Evolutionary conservation across 2,888 invertebrate species (phyloP), one percentile per base, ranked within the genome.

Genomic region (Hedya salicella): DNA sequence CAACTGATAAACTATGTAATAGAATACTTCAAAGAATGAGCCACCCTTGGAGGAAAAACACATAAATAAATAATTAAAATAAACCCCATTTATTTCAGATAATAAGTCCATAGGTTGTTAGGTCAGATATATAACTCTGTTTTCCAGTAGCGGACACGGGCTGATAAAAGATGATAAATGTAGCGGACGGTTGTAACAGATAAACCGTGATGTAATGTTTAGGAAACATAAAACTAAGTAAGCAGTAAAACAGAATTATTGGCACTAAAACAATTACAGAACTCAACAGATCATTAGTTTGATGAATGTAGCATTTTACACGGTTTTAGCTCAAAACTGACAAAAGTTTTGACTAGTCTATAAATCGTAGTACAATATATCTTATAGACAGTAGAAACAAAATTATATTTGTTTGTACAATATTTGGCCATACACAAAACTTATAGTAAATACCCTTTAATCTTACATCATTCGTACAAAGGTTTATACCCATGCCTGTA

Each of bases 111-210:
- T n/a, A 25, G 25, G 25, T 25, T 25, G 25, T 25, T 9, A 36
- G 36, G 36, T 36, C 9, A 36, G 36, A 9, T 36, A 36, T 9
- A 11, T 36, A 11, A 46, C 6, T 17, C 48, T n/a, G 49, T 49
- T 13, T 13, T 9, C 17, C 44, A 57, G 57, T n/a, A 57, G 57
- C 44, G 57, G 57, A 57, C 44, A 56, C 56, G 30, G 42, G 6
- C 46, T 57, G 57, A 57, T 44, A 57, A 53, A 11, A 19, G 19
- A 25, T 46, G 46, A 57, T 57, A 57, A 57, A 32, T 32, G 44
- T 32, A 32, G 44, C 44, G n/a, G 13, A 13, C 21, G 19, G 32
- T 44, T 17, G 17, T 19, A 25, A 14, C 21, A 25, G 25, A 42
- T 25, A 54, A 54, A 54, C 54, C 42, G 14, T 42, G 40, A 42